Evolutionary conservation across 2,113 vertebrate genomes (phyloP).

Genomic region (Alexandromys fortis): DNA sequence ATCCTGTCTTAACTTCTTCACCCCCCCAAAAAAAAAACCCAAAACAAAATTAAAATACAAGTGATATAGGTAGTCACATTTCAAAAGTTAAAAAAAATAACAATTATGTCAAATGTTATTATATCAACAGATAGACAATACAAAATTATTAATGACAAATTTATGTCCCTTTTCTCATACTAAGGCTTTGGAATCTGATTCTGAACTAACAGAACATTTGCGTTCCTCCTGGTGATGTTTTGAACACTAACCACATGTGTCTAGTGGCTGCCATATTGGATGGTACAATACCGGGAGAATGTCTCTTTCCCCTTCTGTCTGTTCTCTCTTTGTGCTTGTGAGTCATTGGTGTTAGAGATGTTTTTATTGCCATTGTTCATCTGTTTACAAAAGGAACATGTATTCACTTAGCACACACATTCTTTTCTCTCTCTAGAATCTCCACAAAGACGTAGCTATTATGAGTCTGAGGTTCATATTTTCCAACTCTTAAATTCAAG

Average conservation of each 20-base stretch:
- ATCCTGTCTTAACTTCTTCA: neutral
- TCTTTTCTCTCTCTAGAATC: neutral
- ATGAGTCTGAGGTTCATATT: neutral
- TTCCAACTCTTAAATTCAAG: neutral
- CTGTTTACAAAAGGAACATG: constrained; percentile 23
- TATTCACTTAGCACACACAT: neutral
- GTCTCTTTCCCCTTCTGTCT: neutral
- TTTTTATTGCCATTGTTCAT: neutral
- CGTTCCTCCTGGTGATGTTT: neutral
- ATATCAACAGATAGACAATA: neutral
- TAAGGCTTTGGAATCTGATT: neutral
- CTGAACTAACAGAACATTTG: neutral
- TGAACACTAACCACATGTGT: neutral
- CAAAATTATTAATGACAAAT: neutral
- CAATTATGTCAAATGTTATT: neutral
- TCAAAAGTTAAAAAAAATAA: neutral
- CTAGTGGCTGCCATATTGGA: neutral
- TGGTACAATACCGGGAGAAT: neutral
- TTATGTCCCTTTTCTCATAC: neutral
- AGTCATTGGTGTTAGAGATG: neutral
- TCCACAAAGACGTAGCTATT: neutral
- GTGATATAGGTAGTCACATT: neutral
- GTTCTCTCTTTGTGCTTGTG: neutral
- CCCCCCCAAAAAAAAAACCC: neutral
- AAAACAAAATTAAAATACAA: neutral